Conservation (phyloP, 2,113 vertebrate genomes). For the Arizona elegans region DNA sequence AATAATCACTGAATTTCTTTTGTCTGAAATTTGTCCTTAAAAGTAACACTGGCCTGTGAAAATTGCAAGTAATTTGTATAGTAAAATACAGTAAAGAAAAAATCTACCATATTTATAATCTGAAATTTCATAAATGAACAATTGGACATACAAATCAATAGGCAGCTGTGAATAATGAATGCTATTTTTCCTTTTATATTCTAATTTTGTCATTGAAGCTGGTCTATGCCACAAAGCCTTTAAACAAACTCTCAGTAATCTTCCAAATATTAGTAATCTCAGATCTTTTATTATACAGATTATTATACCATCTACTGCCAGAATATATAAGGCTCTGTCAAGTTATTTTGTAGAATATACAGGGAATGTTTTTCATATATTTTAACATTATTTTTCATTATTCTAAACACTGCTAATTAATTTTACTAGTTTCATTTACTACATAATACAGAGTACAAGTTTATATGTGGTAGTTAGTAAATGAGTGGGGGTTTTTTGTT, state of each 20-base stretch:
- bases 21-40: conserved; percentile 78
- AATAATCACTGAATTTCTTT: conserved; percentile 80
- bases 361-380: neutral
- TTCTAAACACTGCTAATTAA: conserved; percentile 9
- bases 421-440: neutral
- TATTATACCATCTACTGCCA: conserved; percentile 47
- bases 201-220: conserved; percentile 35
- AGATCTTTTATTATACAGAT: conserved; percentile 48
- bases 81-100: conserved; percentile 68
- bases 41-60: conserved; percentile 78
- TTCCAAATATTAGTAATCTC: conserved; percentile 41
- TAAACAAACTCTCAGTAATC: conserved; percentile 55
- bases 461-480: neutral
- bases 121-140: conserved; percentile 63
- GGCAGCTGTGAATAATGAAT: conserved; percentile 55
- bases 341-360: conserved; percentile 24
- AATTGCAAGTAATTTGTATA: conserved; percentile 76
- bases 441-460: conserved; percentile 1
- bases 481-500: conserved; percentile 4
- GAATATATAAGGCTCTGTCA: conserved; percentile 20
- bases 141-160: conserved; percentile 67
- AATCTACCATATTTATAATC: conserved; percentile 59
- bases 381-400: conserved; percentile 7
- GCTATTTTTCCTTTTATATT: conserved; percentile 49
- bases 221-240: conserved; percentile 44